Evolutionary conservation across 2,113 vertebrate genomes (phyloP), one percentile per base, ranked within the genome.

Genomic region (Eupsittula cactorum): DNA sequence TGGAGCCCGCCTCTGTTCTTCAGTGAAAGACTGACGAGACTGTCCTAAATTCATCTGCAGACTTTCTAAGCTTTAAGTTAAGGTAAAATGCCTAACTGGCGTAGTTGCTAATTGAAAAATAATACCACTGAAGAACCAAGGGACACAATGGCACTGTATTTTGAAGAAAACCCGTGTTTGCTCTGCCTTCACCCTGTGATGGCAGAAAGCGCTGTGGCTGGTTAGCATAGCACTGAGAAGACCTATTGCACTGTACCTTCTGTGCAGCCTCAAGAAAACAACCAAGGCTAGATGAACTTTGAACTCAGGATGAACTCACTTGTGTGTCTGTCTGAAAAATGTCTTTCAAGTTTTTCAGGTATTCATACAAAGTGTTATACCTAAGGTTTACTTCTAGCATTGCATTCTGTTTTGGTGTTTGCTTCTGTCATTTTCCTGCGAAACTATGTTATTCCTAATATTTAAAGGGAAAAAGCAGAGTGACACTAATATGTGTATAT

Each of bases 201-300:
- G 33, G 47, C 20, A 68, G 42, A 47, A 76, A 84, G 15, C 35
- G 67, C 50, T 27, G 37, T 35, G 82, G 23, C 23, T 82, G 16
- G 23, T 41, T 63, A 78, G 13, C 1, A 0, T 75, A 82, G 42
- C 20, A 20, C 46, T 33, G 31, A 28, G 41, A 39, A 82, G 20
- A 23, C 1, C 5, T 83, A 1, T 25, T 49, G 55, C 11, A 33
- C 7, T 6, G 67, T 71, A 17, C 16, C 3, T 77, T 35, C 31
- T 47, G 0, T 0, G 1, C 24, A 79, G 44, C 23, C 37, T 14
- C 25, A 21, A 68, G 35, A 59, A 82, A 10, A 2, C 2, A 47
- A 7, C 12, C 9, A 20, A 9, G 13, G 10, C 8, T 14, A 41
- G 21, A 13, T 78, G 41, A 52, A 27, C 28, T 82, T 63, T 55